A percentile compares a stretch with the other conserved stretches of the same genome.
Evolutionary conservation across 1,140 invertebrate genomes (phyloP).

Genomic region (Drosophila nebulosa): DNA sequence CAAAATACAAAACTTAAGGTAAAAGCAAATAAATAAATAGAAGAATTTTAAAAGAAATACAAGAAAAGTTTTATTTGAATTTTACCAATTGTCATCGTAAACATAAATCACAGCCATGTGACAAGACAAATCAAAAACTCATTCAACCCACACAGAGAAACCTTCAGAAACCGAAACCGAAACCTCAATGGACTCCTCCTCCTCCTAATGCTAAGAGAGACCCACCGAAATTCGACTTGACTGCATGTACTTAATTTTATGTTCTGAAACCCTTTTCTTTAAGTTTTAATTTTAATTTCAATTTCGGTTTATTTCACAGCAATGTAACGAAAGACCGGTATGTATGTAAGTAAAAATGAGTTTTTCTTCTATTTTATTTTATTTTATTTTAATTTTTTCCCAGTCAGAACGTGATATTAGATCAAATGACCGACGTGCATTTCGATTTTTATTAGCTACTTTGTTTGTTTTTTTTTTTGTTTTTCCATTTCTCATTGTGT

Average conservation of each 20-base stretch:
- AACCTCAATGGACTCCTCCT: too few species aligned
- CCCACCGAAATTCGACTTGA: not conserved
- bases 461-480: not conserved
- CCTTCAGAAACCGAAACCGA: not conserved
- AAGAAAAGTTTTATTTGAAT: slow-evolving; percentile 16
- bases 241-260: slow-evolving; percentile 59
- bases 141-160: slow-evolving; percentile 37
- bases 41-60: slow-evolving; percentile 16
- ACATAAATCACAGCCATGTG: slow-evolving; percentile 50
- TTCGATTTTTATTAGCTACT: slow-evolving; percentile 52
- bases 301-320: slow-evolving; percentile 26
- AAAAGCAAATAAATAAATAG: slow-evolving; percentile 15
- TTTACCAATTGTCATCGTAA: slow-evolving; percentile 43
- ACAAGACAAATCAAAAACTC: slow-evolving; percentile 45
- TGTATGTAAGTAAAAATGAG: not conserved
- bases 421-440: slow-evolving; percentile 52
- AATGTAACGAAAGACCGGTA: not conserved
- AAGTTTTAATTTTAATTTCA: slow-evolving; percentile 45
- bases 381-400: slow-evolving; percentile 51
- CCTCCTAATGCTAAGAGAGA: not conserved
- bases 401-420: slow-evolving; percentile 51
- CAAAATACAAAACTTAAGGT: slow-evolving; percentile 7
- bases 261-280: slow-evolving; percentile 25
- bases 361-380: not conserved
- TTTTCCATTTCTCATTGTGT: not conserved